Conservation (phyloP, 2,888 invertebrate genomes). For the Chrysina gloriosa region DNA sequence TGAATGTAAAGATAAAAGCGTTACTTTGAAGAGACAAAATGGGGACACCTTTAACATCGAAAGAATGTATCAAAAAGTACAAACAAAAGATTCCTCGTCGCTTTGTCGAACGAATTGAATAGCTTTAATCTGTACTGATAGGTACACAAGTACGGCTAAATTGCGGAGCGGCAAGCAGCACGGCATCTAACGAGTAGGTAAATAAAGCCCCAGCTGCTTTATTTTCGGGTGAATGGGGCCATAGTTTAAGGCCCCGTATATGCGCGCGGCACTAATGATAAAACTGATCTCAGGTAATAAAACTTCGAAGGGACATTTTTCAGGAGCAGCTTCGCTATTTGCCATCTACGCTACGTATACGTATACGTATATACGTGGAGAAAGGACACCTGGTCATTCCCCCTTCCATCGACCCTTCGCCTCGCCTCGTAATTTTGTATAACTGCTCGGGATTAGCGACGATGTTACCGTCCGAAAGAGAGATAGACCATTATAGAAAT, state of each 20-base stretch:
- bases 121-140: no score
- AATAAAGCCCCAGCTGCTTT: slow-evolving; percentile 46
- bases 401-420: slow-evolving; percentile 18
- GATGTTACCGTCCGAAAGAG: slow-evolving; percentile 14
- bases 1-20: no score
- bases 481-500: slow-evolving; percentile 36
- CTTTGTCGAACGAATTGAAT: no score
- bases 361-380: no score
- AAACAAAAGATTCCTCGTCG: no score
- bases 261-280: slow-evolving; percentile 47
- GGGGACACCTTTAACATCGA: no score
- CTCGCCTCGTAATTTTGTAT: slow-evolving; percentile 24
- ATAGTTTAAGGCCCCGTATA: not conserved
- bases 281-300: slow-evolving; percentile 49
- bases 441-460: slow-evolving; percentile 38
- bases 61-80: no score
- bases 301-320: slow-evolving; percentile 43
- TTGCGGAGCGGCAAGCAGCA: no score
- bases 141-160: no score
- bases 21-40: no score
- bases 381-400: slow-evolving; percentile 42
- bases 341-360: no score
- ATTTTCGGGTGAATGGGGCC: slow-evolving; percentile 25
- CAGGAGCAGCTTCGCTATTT: slow-evolving; percentile 37
- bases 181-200: no score